These are phyloP conservation scores for Physocephala rufipes DNA, from an alignment of 2,888 invertebrate genomes.

Conservation along the genomic window DNA sequence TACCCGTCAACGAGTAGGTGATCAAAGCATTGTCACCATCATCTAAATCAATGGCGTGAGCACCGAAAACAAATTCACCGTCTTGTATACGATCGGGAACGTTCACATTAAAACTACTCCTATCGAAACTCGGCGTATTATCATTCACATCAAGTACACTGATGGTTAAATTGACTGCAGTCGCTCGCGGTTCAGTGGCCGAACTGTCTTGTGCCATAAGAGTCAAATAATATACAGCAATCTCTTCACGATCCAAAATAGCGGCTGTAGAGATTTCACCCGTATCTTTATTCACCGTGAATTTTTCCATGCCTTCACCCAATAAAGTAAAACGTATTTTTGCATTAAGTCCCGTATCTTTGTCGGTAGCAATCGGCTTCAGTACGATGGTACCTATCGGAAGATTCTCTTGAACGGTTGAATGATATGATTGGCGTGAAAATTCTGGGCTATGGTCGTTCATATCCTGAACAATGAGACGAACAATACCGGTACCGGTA, in stretches of 20 bases:
- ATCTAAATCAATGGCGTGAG: conserved; percentile 86
- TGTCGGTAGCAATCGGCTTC: conserved; percentile 81
- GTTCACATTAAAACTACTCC: conserved; percentile 79
- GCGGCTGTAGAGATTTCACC: conserved; percentile 81
- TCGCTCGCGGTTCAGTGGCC: conserved; percentile 82
- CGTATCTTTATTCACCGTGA: conserved; percentile 79
- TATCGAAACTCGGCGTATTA: conserved; percentile 81
- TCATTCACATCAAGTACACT: conserved; percentile 84
- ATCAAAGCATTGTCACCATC: conserved; percentile 83
- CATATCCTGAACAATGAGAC: conserved; percentile 90
- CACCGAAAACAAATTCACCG: conserved; percentile 91
- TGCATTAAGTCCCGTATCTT: conserved; percentile 85
- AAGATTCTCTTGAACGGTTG: conserved; percentile 83
- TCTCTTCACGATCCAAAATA: conserved; percentile 82
- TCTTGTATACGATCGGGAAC: conserved; percentile 82
- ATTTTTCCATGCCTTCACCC: conserved; percentile 83
- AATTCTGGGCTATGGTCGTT: conserved; percentile 94
- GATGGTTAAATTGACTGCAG: conserved; percentile 85
- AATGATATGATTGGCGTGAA: conserved; percentile 80
- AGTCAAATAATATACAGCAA: conserved; percentile 79
- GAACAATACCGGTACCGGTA: conserved; percentile 91
- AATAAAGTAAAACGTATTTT: conserved; percentile 85
- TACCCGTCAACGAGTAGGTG: conserved; percentile 79
- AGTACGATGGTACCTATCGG: conserved; percentile 81
- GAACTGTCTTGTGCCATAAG: conserved; percentile 90